Evolutionary conservation across 2,888 invertebrate genomes (phyloP).

Genomic region (Tenodera sinensis): DNA sequence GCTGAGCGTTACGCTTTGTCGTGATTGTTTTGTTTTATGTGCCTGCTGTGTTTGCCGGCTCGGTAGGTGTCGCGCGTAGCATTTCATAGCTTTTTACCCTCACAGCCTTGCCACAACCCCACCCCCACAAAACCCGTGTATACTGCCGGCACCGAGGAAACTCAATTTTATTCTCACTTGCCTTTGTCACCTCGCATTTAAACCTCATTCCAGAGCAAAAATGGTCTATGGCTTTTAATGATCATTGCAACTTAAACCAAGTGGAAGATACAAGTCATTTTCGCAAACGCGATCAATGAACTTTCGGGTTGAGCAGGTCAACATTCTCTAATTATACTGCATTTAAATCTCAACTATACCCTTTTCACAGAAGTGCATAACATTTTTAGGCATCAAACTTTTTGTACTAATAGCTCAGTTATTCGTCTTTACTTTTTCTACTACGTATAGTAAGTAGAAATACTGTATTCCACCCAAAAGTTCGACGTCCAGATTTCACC

Average conservation of each 20-base stretch:
- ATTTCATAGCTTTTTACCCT: slow-evolving; percentile 19
- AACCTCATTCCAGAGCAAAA: slow-evolving; percentile 1
- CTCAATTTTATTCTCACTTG: slow-evolving; percentile 19
- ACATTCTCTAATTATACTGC: too few species aligned
- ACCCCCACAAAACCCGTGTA: slow-evolving; percentile 15
- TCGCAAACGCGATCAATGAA: too few species aligned
- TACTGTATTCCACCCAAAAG: too few species aligned
- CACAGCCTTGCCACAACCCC: slow-evolving; percentile 8
- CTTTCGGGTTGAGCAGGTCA: too few species aligned
- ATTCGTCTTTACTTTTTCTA: too few species aligned
- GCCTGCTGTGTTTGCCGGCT: slow-evolving; percentile 6
- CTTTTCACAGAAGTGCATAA: too few species aligned
- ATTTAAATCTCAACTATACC: too few species aligned
- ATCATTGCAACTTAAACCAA: not conserved
- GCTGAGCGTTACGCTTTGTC: slow-evolving; percentile 14
- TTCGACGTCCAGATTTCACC: too few species aligned
- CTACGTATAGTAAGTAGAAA: too few species aligned
- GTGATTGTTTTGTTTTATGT: slow-evolving; percentile 17
- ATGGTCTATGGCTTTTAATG: not conserved
- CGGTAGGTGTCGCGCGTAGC: slow-evolving; percentile 17
- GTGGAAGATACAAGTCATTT: too few species aligned
- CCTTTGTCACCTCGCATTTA: slow-evolving; percentile 17
- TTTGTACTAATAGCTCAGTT: too few species aligned
- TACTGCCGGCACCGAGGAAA: slow-evolving; percentile 13
- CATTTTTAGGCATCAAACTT: too few species aligned